Percentiles rank a stretch among this genome's conserved stretches.
Evolutionary conservation across 1,140 invertebrate species (phyloP).

Genomic region (Lysiphlebus fabarum): DNA sequence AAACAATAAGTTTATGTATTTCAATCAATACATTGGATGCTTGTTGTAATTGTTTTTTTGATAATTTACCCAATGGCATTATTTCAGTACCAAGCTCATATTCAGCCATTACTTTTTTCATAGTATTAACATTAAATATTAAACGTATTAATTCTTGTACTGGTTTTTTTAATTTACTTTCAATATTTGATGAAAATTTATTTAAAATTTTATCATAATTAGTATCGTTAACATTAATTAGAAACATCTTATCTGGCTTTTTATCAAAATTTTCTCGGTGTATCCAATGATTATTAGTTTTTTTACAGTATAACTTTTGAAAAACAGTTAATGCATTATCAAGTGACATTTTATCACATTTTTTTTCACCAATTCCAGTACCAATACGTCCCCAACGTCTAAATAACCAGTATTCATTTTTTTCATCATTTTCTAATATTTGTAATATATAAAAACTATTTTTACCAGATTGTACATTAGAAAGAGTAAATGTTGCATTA

Average conservation of each 20-base stretch:
- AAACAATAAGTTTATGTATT: conserved; percentile 62
- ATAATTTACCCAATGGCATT: conserved; percentile 96
- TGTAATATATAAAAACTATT: conserved; percentile 97
- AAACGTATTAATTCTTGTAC: conserved; percentile 81
- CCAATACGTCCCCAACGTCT: conserved; percentile 92
- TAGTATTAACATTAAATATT: conserved; percentile 88
- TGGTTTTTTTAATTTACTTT: conserved; percentile 70
- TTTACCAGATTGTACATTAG: conserved; percentile 80
- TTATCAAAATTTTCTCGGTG: conserved; percentile 72
- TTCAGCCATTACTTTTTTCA: conserved; percentile 91
- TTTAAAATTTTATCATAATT: conserved; percentile 43
- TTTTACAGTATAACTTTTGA: conserved; percentile 72
- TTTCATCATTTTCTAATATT: conserved; percentile 74
- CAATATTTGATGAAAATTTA: conserved; percentile 41
- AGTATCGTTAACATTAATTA: conserved; percentile 88
- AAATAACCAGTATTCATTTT: conserved; percentile 75
- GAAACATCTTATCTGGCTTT: conserved; percentile 77
- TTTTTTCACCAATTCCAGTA: conserved; percentile 83
- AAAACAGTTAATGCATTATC: conserved; percentile 68
- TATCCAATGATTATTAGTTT: conserved; percentile 80
- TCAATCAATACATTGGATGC: conserved; percentile 83
- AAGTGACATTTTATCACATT: conserved; percentile 63
- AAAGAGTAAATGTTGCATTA: conserved; percentile 75
- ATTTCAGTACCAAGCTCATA: conserved; percentile 96
- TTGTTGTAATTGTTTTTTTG: conserved; percentile 82